Percentiles rank a stretch among this genome's conserved stretches.
phyloP scores from a whole-genome alignment of 2,888 invertebrate species.

The Tachina fera region DNA sequence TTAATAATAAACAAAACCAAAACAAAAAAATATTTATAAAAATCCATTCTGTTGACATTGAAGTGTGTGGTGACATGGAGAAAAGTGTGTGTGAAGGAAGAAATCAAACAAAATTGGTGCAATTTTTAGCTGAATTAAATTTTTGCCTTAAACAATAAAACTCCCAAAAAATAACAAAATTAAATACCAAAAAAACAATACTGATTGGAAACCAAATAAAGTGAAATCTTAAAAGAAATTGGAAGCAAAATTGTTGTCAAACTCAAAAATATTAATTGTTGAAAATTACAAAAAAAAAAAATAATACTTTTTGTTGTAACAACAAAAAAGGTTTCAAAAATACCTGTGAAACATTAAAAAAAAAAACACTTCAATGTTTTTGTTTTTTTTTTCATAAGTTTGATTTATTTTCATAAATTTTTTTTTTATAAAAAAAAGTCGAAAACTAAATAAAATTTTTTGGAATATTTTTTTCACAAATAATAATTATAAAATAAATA shows the following conservation, averaged over 20 bases:
- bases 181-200: constrained; percentile 46
- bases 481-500: constrained; percentile 27
- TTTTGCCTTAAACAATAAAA: constrained; percentile 69
- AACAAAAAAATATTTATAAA: constrained; percentile 34
- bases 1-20: constrained; percentile 30
- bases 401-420: constrained; percentile 29
- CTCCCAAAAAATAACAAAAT: constrained; percentile 31
- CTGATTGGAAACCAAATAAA: constrained; percentile 60
- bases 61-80: constrained; percentile 51
- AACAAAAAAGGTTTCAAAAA: constrained; percentile 79
- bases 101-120: constrained; percentile 69
- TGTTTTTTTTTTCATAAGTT: constrained; percentile 23
- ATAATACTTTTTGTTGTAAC: constrained; percentile 55
- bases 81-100: neutral
- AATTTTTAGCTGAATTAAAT: constrained; percentile 72
- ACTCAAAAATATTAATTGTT: constrained; percentile 28
- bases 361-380: constrained; percentile 68
- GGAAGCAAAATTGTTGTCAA: constrained; percentile 25
- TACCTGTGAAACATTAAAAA: constrained; percentile 75
- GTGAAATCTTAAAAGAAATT: constrained; percentile 43
- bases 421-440: constrained; percentile 35
- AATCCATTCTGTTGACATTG: constrained; percentile 68
- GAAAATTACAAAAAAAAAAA: constrained; percentile 7
- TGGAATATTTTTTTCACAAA: constrained; percentile 68
- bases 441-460: constrained; percentile 60